Conservation (phyloP, 1,140 invertebrate genomes). For the Elysia chlorotica region DNA sequence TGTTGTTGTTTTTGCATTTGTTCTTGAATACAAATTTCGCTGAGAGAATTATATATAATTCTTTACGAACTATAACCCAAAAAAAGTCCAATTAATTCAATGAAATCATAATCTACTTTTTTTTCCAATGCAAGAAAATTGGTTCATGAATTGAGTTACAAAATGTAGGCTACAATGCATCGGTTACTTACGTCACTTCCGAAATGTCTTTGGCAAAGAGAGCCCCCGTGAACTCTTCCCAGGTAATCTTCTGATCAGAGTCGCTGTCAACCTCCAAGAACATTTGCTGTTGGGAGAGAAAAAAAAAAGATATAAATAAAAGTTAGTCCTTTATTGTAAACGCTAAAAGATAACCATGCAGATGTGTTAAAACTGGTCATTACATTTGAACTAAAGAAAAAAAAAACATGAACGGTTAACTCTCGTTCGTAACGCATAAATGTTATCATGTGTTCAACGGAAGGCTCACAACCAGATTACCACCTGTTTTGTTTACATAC, state of each 20-base stretch:
- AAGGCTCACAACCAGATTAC: background rate
- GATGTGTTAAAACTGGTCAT: background rate
- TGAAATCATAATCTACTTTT: no score
- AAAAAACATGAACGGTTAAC: background rate
- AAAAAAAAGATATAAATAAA: background rate
- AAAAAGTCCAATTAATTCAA: no score
- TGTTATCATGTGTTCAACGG: background rate
- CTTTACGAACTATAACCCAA: no score
- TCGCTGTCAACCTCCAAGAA: constrained; percentile 2
- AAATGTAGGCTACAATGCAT: background rate
- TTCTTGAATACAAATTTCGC: no score
- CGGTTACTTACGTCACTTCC: constrained; percentile 5
- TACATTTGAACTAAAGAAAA: background rate
- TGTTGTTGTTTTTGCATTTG: no score
- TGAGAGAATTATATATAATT: no score
- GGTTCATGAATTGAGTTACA: no score
- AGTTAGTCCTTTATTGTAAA: background rate
- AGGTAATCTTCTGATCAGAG: background rate
- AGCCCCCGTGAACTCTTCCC: background rate
- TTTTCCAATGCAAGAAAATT: no score
- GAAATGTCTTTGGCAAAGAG: background rate
- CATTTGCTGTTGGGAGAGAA: background rate
- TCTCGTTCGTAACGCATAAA: background rate
- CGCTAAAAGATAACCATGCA: background rate
- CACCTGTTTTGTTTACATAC: no score